phyloP scores from a whole-genome alignment of 2,113 vertebrate genomes.

The Myrmecophaga tridactyla region DNA sequence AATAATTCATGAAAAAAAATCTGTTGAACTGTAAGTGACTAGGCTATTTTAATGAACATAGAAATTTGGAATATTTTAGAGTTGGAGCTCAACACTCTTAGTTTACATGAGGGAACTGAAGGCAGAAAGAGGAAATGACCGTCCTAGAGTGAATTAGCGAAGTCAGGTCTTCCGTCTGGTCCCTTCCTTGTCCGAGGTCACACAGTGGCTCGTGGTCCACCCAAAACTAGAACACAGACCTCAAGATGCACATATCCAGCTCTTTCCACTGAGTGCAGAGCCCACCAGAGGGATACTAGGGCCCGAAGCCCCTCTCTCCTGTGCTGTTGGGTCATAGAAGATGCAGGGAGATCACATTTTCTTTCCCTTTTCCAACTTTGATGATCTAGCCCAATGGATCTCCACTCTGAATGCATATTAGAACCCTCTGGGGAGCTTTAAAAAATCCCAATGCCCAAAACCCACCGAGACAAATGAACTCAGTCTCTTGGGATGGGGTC shows the following conservation, averaged over 20 bases:
- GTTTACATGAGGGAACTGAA: not conserved
- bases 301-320: not conserved
- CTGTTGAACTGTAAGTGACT: slow-evolving; percentile 62
- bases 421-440: not conserved
- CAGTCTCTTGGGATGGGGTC: not conserved
- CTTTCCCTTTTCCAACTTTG: not conserved
- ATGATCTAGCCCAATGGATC: not conserved
- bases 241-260: fast-evolving
- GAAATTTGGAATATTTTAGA: slow-evolving; percentile 4
- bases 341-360: not conserved
- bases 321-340: not conserved
- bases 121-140: not conserved
- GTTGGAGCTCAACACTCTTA: not conserved
- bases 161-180: not conserved
- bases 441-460: not conserved
- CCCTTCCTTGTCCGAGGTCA: not conserved
- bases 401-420: not conserved
- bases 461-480: not conserved
- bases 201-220: not conserved
- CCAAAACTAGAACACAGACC: not conserved
- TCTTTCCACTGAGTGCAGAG: not conserved
- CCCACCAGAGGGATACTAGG: not conserved
- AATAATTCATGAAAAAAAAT: slow-evolving; percentile 73
- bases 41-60: slow-evolving; percentile 58
- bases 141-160: not conserved